Conservation (phyloP, 2,888 invertebrate species). For the Ormyrus thymus region DNA sequence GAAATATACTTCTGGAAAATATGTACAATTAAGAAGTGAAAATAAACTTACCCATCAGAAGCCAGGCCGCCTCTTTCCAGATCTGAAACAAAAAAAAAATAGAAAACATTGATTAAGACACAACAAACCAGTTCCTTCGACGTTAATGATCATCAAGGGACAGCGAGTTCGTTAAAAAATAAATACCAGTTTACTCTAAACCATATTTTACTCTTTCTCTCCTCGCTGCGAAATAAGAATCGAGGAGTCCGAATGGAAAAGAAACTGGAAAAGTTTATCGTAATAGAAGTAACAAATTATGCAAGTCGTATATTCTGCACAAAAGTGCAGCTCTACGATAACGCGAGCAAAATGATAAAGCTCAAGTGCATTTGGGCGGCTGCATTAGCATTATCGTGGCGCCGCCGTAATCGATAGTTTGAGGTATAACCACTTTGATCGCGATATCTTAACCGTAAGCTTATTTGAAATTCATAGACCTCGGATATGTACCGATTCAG, state of each 20-base stretch:
- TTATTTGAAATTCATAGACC: constrained; percentile 54
- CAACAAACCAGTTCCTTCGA: constrained; percentile 28
- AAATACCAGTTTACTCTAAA: constrained; percentile 18
- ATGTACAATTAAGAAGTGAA: background rate
- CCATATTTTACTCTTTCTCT: constrained; percentile 29
- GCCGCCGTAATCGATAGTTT: constrained; percentile 47
- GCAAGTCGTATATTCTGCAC: constrained; percentile 3
- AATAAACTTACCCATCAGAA: constrained; percentile 67
- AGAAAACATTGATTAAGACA: constrained; percentile 3
- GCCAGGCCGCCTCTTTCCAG: constrained; percentile 63
- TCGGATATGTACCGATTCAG: constrained; percentile 37
- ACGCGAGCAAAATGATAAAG: constrained; percentile 28
- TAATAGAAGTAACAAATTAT: background rate
- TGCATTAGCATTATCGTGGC: constrained; percentile 49
- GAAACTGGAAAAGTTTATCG: constrained; percentile 1
- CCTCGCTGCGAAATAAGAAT: constrained; percentile 2
- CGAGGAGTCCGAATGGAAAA: background rate
- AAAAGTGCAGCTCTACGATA: constrained; percentile 5
- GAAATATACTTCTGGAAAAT: background rate
- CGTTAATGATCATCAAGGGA: constrained; percentile 34
- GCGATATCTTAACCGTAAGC: constrained; percentile 35
- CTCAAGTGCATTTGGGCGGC: constrained; percentile 25
- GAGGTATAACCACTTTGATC: constrained; percentile 44
- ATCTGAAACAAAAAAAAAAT: constrained; percentile 64
- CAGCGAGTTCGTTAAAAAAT: constrained; percentile 5